These are phyloP conservation scores for Lineus longissimus DNA, from an alignment of 1,140 invertebrate genomes.

Conservation along the genomic window DNA sequence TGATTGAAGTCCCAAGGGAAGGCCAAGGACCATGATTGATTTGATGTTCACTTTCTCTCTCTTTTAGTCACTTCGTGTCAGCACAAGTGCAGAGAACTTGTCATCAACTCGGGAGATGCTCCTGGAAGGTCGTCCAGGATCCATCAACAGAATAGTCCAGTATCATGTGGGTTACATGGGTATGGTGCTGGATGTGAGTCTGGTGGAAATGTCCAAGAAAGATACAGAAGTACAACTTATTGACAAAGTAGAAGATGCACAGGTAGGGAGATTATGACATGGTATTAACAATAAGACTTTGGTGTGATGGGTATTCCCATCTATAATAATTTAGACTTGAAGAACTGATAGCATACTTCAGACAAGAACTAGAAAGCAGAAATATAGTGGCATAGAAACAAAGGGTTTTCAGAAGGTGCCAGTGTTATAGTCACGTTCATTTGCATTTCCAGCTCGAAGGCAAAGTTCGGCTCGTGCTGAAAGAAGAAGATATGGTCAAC, in stretches of 20 bases:
- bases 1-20: too few species aligned
- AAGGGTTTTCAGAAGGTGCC: too few species aligned
- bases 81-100: neutral
- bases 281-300: too few species aligned
- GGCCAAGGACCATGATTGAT: too few species aligned
- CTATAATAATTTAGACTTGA: too few species aligned
- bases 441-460: conserved; percentile 42
- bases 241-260: conserved; percentile 38
- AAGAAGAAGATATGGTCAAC: conserved; percentile 38
- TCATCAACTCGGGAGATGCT: neutral
- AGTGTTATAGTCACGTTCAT: neutral
- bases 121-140: neutral
- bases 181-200: conserved; percentile 27
- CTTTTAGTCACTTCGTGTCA: too few species aligned
- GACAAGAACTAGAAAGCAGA: too few species aligned
- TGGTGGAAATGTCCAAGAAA: conserved; percentile 27
- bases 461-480: conserved; percentile 31
- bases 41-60: too few species aligned
- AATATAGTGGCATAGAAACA: too few species aligned
- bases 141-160: conserved; percentile 6
- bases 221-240: conserved; percentile 38
- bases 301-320: too few species aligned
- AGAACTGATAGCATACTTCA: too few species aligned
- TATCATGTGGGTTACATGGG: conserved; percentile 34
- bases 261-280: conserved; percentile 21